A percentile compares a stretch with the other conserved stretches of the same genome.
Conservation (phyloP, 1,140 invertebrate species). For the Kradibia gibbosae region DNA sequence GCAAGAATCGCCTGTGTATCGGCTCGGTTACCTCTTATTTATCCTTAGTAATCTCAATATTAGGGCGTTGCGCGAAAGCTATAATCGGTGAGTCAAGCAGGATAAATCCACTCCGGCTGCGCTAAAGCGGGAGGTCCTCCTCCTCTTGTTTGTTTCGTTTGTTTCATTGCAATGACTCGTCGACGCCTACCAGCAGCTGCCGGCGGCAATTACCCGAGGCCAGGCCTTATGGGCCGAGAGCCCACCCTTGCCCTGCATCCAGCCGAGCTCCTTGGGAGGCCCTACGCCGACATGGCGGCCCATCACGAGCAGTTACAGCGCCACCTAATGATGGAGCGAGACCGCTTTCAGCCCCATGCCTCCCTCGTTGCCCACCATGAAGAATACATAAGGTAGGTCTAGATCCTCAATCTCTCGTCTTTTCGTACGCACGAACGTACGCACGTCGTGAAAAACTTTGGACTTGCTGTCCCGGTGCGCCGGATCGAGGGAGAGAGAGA, state of each 20-base stretch:
- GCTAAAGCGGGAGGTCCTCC: not conserved
- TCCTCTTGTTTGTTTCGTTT: constrained; percentile 38
- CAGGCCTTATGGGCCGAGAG: constrained; percentile 76
- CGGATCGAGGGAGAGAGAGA: not conserved
- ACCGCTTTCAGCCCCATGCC: constrained; percentile 79
- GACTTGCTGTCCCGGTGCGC: too few relatives aligned
- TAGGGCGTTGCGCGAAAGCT: not conserved
- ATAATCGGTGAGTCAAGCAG: not conserved
- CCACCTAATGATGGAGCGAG: constrained; percentile 87
- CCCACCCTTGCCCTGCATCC: constrained; percentile 77
- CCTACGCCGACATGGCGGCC: constrained; percentile 87
- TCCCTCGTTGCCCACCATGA: constrained; percentile 82
- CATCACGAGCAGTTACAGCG: constrained; percentile 90
- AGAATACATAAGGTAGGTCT: constrained; percentile 83
- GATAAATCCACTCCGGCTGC: not conserved
- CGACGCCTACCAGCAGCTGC: constrained; percentile 69
- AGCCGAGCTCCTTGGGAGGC: constrained; percentile 83
- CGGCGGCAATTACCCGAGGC: constrained; percentile 77
- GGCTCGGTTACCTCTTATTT: not conserved
- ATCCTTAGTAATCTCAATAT: not conserved
- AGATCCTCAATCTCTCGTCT: not conserved
- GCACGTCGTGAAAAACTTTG: not conserved
- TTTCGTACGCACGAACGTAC: too few relatives aligned
- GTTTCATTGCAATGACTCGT: constrained; percentile 20
- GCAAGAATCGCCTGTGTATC: not conserved